These are phyloP conservation scores for Lydus trimaculatus DNA, from an alignment of 2,888 invertebrate genomes.

Conservation along the genomic window DNA sequence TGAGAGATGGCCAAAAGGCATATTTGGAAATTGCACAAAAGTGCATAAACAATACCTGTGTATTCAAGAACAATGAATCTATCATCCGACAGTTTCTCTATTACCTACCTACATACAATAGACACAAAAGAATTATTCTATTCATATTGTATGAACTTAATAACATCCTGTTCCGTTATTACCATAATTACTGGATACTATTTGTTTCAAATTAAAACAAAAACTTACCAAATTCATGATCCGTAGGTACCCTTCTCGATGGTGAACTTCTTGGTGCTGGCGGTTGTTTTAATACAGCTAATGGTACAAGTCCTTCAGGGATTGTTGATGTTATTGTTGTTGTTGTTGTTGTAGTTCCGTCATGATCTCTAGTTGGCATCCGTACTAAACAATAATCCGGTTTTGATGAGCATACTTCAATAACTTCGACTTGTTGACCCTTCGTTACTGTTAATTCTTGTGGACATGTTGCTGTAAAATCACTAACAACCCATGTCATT, in stretches of 20 bases:
- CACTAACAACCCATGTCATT: slow-evolving; percentile 91
- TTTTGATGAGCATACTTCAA: slow-evolving; percentile 76
- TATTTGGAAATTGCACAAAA: too few species aligned
- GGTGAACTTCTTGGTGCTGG: slow-evolving; percentile 70
- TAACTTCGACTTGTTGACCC: slow-evolving; percentile 93
- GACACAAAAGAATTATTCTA: not conserved
- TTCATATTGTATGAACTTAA: not conserved
- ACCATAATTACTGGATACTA: too few species aligned
- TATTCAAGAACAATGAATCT: too few species aligned
- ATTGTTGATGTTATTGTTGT: slow-evolving; percentile 61
- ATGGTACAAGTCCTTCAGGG: slow-evolving; percentile 83
- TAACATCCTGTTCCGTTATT: not conserved
- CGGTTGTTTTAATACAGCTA: slow-evolving; percentile 78
- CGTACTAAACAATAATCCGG: slow-evolving; percentile 78
- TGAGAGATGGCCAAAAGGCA: too few species aligned
- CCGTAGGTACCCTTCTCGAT: slow-evolving; percentile 59
- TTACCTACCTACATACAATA: too few species aligned
- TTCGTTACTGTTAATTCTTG: slow-evolving; percentile 85
- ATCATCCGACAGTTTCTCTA: too few species aligned
- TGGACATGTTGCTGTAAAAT: slow-evolving; percentile 79
- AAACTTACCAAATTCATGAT: slow-evolving; percentile 60
- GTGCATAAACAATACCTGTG: too few species aligned
- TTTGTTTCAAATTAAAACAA: not conserved
- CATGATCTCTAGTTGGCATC: slow-evolving; percentile 63
- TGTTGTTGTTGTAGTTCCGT: slow-evolving; percentile 34